Base-by-base conservation (phyloP, 2,888 invertebrate genomes). In the Ellobium chinense region DNA sequence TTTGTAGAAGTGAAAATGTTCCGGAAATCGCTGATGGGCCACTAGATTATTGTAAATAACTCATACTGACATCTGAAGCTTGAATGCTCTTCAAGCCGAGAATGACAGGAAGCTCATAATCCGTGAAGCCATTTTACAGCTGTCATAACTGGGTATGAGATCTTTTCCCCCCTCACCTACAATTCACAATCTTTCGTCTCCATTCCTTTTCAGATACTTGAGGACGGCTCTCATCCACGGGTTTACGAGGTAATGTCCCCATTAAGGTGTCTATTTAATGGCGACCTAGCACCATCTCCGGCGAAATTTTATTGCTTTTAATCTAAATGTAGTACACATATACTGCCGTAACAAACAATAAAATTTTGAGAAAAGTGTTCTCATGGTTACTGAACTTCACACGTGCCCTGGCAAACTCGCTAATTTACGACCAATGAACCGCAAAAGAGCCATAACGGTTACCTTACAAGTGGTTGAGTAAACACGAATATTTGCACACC, bases 181-280 rank as follows among this genome's bases (percentile, higher is more conserved):
- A 54, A 69, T 54, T 1, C 7, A n/a, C 29, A 31, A 70, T 70
- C 70, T 70, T 54, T 58, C 70, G 56, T 70, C 70, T 70, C 58
- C 58, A 70, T 70, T 56, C 34, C 4, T 34, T 70, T 24, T n/a
- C 24, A 7, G 36, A 14, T 24, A 31, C 39, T 39, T 58, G 34
- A 21, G n/a, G 5, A 31, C n/a, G 14, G 29, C 39, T 27, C 36
- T 58, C 54, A 56, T 29, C 7, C 24, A 56, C 58, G 56, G 36
- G 54, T 70, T 70, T 70, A 70, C 56, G 70, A 29, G 70, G 34
- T 70, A 54, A 39, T 70, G 58, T 36, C 54, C 70, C 54, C 36
- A 12, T 34, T 58, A 9, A 62, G 73, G 73, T 74, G 73, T 74
- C 73, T 39, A 2, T 74, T 74, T 74, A 74, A 74, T 62, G 62